phyloP scores from a whole-genome alignment of 2,797 vertebrate genomes.

The Myripristis murdjan region DNA sequence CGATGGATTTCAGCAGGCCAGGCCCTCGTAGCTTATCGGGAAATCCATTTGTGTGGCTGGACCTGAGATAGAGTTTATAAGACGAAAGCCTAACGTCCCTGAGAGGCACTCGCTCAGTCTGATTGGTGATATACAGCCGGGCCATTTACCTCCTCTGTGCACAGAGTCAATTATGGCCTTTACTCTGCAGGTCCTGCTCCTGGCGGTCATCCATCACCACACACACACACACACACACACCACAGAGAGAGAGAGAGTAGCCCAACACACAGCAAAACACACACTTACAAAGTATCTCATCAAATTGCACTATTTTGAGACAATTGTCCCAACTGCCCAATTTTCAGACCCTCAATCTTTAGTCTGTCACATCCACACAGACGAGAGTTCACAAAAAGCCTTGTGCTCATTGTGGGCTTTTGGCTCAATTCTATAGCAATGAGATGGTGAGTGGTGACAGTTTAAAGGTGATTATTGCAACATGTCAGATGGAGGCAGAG shows the following conservation, averaged over 20 bases:
- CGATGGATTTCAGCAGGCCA: slow-evolving; percentile 39
- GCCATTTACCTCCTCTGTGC: slow-evolving; percentile 39
- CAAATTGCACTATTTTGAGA: too few species aligned
- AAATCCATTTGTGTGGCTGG: slow-evolving; percentile 56
- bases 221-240: not conserved
- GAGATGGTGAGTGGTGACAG: too few species aligned
- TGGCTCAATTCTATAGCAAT: too few species aligned
- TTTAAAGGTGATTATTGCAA: not conserved
- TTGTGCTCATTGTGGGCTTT: too few species aligned
- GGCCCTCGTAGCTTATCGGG: slow-evolving; percentile 38
- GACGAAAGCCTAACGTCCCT: slow-evolving; percentile 47
- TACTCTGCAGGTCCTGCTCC: slow-evolving; percentile 2
- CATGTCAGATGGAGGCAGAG: not conserved
- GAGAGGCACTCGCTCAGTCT: slow-evolving; percentile 33
- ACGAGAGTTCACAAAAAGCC: not conserved
- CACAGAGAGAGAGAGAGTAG: too few species aligned
- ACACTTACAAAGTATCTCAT: not conserved
- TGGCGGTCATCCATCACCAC: slow-evolving; percentile 11
- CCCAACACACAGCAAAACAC: not conserved
- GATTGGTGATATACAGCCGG: slow-evolving; percentile 44
- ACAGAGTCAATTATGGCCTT: slow-evolving; percentile 35
- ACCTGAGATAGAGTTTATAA: slow-evolving; percentile 50
- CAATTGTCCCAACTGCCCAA: too few species aligned
- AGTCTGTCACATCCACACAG: not conserved
- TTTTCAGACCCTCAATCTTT: too few species aligned